Conservation (phyloP, 2,888 invertebrate species). For the Poecilus cupreus region DNA sequence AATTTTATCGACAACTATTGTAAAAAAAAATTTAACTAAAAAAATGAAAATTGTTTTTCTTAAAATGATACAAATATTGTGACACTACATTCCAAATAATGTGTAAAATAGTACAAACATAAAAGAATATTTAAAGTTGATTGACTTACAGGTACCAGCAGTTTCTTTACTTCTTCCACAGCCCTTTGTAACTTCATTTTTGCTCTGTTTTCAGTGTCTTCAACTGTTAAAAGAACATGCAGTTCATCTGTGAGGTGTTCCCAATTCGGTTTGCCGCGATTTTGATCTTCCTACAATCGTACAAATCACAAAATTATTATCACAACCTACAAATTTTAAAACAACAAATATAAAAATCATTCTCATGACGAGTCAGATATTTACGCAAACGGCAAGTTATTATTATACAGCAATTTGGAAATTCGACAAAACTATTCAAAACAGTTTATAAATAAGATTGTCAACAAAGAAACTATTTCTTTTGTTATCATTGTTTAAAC, state of each 20-base stretch:
- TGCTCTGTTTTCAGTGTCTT: constrained; percentile 98
- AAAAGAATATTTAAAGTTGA: no score
- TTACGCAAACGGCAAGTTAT: background rate
- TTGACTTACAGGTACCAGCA: constrained; percentile 94
- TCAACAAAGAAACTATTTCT: background rate
- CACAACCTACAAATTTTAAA: background rate
- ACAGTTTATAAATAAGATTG: background rate
- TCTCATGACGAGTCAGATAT: background rate
- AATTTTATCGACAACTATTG: no score
- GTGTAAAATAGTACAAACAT: no score
- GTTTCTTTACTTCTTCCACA: constrained; percentile 97
- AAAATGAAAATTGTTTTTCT: no score
- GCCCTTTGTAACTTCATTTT: constrained; percentile 96
- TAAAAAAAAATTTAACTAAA: no score
- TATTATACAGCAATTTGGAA: background rate
- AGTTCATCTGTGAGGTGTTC: constrained; percentile 99
- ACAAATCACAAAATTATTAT: constrained; percentile 40
- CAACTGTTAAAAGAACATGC: constrained; percentile 98
- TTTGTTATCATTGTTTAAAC: constrained; percentile 1
- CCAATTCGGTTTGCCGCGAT: constrained; percentile 99
- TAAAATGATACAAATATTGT: no score
- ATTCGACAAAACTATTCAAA: background rate
- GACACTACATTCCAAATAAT: no score
- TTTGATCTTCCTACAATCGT: constrained; percentile 92
- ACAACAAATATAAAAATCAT: background rate